Conservation (phyloP, 2,888 invertebrate species). For the Leucoptera coffeella region DNA sequence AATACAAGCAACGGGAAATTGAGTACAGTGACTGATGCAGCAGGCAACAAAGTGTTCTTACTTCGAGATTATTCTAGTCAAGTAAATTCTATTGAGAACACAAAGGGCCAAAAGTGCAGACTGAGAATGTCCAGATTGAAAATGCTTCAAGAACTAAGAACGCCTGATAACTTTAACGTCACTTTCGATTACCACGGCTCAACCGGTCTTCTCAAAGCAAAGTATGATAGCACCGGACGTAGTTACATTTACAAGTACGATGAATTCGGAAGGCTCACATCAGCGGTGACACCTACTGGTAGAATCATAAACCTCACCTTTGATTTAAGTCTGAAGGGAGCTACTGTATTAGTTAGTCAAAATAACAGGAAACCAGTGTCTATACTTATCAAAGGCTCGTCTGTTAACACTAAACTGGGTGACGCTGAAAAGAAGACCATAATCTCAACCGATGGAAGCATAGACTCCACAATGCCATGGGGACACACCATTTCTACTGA, state of each 20-base stretch:
- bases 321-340: conserved; percentile 86
- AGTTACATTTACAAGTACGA: conserved; percentile 93
- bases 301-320: conserved; percentile 83
- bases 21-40: conserved; percentile 88
- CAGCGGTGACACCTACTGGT: conserved; percentile 93
- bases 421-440: conserved; percentile 78
- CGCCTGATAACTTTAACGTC: conserved; percentile 89
- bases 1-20: conserved; percentile 95
- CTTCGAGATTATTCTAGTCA: conserved; percentile 78
- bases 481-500: conserved; percentile 85
- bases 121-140: conserved; percentile 89
- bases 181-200: conserved; percentile 91
- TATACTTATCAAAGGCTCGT: conserved; percentile 81
- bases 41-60: conserved; percentile 83
- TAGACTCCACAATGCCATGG: conserved; percentile 77
- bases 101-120: conserved; percentile 86
- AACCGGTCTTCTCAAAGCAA: conserved; percentile 81
- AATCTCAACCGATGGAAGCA: conserved; percentile 76
- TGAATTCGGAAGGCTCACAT: conserved; percentile 85
- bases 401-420: conserved; percentile 75
- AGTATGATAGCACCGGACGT: conserved; percentile 82
- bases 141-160: conserved; percentile 83
- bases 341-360: conserved; percentile 77
- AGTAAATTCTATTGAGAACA: conserved; percentile 91
- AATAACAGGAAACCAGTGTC: conserved; percentile 78